These are phyloP conservation scores for Oithona nana DNA, from an alignment of 2,888 invertebrate genomes.

Conservation along the genomic window DNA sequence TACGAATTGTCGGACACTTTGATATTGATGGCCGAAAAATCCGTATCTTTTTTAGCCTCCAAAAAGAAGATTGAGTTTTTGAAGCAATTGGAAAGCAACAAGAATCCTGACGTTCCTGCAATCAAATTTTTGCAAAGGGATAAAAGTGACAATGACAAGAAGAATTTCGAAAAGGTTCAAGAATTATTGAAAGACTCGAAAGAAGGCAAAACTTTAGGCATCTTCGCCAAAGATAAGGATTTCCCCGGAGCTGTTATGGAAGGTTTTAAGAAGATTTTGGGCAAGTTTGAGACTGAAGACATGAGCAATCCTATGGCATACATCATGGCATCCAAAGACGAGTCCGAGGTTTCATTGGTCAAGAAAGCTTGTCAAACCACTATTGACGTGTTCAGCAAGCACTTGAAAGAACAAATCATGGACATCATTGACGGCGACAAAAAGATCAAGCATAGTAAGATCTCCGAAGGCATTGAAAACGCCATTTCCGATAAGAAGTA, in stretches of 20 bases:
- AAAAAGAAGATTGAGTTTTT: conserved; percentile 96
- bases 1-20: conserved; percentile 93
- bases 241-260: conserved; percentile 84
- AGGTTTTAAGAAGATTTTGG: conserved; percentile 46
- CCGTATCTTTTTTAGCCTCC: conserved; percentile 74
- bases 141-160: conserved; percentile 70
- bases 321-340: conserved; percentile 85
- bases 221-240: conserved; percentile 69
- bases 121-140: conserved; percentile 72
- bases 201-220: conserved; percentile 67
- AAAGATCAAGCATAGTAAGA: conserved; percentile 69
- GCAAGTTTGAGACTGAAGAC: conserved; percentile 37
- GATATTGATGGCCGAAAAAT: conserved; percentile 65
- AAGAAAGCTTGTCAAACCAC: conserved; percentile 83
- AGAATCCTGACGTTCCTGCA: conserved; percentile 61
- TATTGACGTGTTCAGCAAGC: conserved; percentile 86
- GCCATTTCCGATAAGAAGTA: conserved; percentile 87
- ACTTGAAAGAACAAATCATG: conserved; percentile 91
- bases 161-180: conserved; percentile 48
- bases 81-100: conserved; percentile 62
- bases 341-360: conserved; percentile 65
- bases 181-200: conserved; percentile 67
- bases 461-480: conserved; percentile 82
- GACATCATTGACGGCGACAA: conserved; percentile 95
- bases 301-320: conserved; percentile 64